Percentiles rank a stretch among this genome's conserved stretches.
phyloP scores from a whole-genome alignment of 2,797 vertebrate species.

The Fistularia commersonii region DNA sequence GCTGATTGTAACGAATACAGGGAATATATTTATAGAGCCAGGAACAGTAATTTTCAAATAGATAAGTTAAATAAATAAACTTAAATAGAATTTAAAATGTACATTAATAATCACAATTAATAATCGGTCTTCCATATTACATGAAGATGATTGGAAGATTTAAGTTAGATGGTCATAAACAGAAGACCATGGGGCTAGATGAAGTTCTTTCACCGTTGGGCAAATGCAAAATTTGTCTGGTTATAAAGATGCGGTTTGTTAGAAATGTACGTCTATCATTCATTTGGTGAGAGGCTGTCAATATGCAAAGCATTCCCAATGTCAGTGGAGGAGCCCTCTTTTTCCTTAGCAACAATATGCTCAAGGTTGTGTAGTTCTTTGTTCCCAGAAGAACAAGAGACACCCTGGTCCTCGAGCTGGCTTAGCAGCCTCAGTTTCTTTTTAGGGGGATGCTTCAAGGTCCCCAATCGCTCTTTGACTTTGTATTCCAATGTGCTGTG shows the following conservation, averaged over 20 bases:
- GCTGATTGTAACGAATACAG: constrained; percentile 1
- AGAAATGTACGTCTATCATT: constrained; percentile 23
- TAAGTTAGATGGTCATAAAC: constrained; percentile 10
- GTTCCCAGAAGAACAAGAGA: constrained; percentile 28
- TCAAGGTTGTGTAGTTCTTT: constrained; percentile 29
- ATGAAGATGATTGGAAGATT: constrained; percentile 13
- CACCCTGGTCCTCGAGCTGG: constrained; percentile 77
- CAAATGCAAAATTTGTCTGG: constrained; percentile 40
- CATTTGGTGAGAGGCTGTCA: constrained; percentile 43
- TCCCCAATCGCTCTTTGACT: constrained; percentile 98
- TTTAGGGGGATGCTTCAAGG: constrained; percentile 99
- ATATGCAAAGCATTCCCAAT: constrained; percentile 35
- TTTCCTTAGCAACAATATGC: constrained; percentile 29
- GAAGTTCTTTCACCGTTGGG: constrained; percentile 25
- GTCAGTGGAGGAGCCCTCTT: constrained; percentile 35
- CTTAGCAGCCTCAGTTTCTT: constrained; percentile 93
- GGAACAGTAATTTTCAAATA: constrained; percentile 1
- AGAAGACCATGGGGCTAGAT: too few relatives aligned
- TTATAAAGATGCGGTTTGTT: constrained; percentile 30
- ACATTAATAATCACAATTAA: background rate
- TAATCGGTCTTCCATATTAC: background rate
- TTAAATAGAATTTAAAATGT: too few relatives aligned
- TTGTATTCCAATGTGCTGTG: constrained; percentile 99
- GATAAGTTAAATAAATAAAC: too few relatives aligned
- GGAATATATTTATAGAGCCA: constrained; percentile 3